Conservation (phyloP, 1,140 invertebrate genomes). For the Pachyrhynchus sulphureomaculatus region DNA sequence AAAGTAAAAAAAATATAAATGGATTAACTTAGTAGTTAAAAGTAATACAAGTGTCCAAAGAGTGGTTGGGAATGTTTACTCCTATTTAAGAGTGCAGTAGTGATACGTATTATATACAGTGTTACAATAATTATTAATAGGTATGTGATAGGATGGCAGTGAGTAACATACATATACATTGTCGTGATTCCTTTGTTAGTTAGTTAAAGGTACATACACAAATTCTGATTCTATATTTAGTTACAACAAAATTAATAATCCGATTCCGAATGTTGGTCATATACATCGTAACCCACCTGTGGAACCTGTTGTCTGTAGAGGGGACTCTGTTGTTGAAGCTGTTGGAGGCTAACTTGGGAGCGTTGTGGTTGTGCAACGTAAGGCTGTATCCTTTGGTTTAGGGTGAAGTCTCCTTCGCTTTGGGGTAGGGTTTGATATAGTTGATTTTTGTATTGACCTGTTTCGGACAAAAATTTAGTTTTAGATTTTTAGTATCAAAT, state of each 20-base stretch:
- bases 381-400: conserved; percentile 73
- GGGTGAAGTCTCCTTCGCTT: conserved; percentile 66
- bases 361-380: conserved; percentile 65
- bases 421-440: conserved; percentile 75
- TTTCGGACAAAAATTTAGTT: background rate
- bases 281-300: conserved; percentile 28
- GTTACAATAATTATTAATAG: too few relatives aligned
- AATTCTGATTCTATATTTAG: background rate
- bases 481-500: background rate
- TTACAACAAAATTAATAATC: background rate
- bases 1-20: too few relatives aligned
- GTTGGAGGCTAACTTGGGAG: conserved; percentile 45
- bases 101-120: too few relatives aligned
- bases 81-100: too few relatives aligned
- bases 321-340: conserved; percentile 49
- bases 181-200: too few relatives aligned
- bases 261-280: conserved; percentile 16
- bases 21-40: too few relatives aligned
- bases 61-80: too few relatives aligned
- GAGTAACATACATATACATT: too few relatives aligned
- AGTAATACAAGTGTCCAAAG: too few relatives aligned
- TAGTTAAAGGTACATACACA: too few relatives aligned
- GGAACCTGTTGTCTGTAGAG: conserved; percentile 48
- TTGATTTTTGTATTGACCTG: conserved; percentile 71
- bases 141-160: too few relatives aligned